Conservation (phyloP, 1,140 invertebrate genomes). For the Campoletis sonorensis region DNA sequence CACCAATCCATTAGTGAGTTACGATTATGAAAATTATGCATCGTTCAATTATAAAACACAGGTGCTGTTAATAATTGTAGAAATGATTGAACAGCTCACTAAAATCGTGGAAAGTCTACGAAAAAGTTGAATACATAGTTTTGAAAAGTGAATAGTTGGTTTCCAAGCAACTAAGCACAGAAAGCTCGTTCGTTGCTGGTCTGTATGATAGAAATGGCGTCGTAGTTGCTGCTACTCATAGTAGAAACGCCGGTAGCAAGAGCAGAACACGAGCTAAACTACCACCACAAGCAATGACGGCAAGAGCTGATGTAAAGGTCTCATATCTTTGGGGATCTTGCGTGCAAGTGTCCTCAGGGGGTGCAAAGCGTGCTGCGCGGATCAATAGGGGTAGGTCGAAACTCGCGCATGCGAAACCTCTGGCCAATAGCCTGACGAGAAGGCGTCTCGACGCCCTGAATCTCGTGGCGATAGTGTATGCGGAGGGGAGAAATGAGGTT, state of each 20-base stretch:
- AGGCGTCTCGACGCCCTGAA: conserved; percentile 55
- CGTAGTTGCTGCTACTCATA: conserved; percentile 25
- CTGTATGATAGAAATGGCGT: conserved; percentile 48
- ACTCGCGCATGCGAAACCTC: conserved; percentile 57
- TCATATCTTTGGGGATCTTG: conserved; percentile 71
- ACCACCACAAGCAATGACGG: conserved; percentile 52
- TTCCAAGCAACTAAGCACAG: conserved; percentile 14
- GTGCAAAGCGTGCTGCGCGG: conserved; percentile 49
- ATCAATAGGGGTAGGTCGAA: conserved; percentile 66
- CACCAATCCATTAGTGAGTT: neutral
- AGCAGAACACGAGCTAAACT: conserved; percentile 43
- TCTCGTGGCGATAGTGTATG: conserved; percentile 31
- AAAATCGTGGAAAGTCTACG: neutral
- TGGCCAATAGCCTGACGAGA: conserved; percentile 55
- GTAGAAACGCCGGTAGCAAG: conserved; percentile 52
- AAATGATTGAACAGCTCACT: neutral
- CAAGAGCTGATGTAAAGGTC: conserved; percentile 58
- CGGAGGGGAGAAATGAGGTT: conserved; percentile 52
- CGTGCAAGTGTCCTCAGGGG: conserved; percentile 63
- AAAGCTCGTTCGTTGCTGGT: conserved; percentile 18
- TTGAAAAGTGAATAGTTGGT: neutral
- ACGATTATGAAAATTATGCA: neutral
- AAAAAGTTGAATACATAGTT: neutral
- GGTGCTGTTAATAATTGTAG: neutral
- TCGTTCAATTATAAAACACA: neutral